Evolutionary conservation across 2,797 vertebrate genomes (phyloP), one percentile per base, ranked within the genome.

Genomic region (Gymnocypris eckloni): DNA sequence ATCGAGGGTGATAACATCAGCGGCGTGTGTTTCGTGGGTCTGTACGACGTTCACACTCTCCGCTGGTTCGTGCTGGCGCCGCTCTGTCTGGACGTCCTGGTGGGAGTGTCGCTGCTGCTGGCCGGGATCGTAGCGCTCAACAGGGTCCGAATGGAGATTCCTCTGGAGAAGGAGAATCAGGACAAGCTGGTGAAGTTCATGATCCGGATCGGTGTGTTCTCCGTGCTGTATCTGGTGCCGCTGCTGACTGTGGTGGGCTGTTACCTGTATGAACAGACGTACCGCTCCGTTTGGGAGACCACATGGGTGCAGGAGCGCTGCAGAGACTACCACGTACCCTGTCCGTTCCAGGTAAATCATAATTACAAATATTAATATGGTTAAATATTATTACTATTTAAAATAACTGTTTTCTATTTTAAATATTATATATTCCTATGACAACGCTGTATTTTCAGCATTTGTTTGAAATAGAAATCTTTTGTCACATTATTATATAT

Each of bases 161-260:
- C 98, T 0, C 93, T 99, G 91, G 98, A 99, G 91, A 99, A 99
- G 91, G 98, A 99, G 93, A 99, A 99, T 93, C 98, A 98, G 95
- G 97, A 97, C 95, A 99, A 99, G 92, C 93, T 99, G 76, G 97
- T 99, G 91, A 99, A 99, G 93, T 99, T 99, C 94, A 99, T 99
- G 98, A 99, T 99, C 93, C 96, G 98, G 50, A 99, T 99, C 81
- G 98, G 96, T 4, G 97, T 99, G 56, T 99, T 99, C 95, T 99
- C 98, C 4, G 96, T 97, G 56, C 96, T 99, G 52, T 99, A 99
- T 92, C 96, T 99, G 22, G 96, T 96, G 70, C 98, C 98, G 0
- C 94, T 99, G 88, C 92, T 99, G 91, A 96, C 97, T n/a, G 97
- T 99, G 66, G 97, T 99, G 80, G 97, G 97, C 43, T 99, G 98